phyloP scores from a whole-genome alignment of 2,888 invertebrate genomes.

The Balanococcus diminutus region DNA sequence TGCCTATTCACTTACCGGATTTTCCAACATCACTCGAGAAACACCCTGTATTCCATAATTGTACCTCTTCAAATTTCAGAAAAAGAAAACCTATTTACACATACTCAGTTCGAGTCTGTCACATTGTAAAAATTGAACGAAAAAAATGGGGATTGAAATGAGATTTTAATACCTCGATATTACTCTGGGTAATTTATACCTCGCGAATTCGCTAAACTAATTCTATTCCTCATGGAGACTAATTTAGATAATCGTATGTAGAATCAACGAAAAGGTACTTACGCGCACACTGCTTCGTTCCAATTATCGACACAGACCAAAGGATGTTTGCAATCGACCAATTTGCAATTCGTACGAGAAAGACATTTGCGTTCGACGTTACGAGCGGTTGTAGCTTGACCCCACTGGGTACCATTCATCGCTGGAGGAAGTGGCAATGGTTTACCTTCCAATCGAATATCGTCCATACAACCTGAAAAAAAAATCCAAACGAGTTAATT shows the following conservation, averaged over 20 bases:
- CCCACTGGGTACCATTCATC: constrained; percentile 95
- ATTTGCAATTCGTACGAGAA: constrained; percentile 92
- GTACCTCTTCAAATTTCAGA: too few species aligned
- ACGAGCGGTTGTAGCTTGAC: constrained; percentile 91
- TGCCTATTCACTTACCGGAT: too few species aligned
- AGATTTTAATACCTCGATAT: neutral
- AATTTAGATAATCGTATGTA: neutral
- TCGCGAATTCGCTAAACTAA: neutral
- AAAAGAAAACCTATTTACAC: too few species aligned
- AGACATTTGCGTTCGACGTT: constrained; percentile 91
- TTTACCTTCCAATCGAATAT: constrained; percentile 89
- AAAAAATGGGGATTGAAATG: too few species aligned
- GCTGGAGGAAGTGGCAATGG: constrained; percentile 92
- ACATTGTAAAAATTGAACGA: too few species aligned
- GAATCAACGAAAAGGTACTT: constrained; percentile 65
- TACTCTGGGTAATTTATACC: neutral
- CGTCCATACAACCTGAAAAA: constrained; percentile 76
- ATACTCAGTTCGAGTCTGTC: too few species aligned
- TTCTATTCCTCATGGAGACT: neutral
- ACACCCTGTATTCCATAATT: too few species aligned
- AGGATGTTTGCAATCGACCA: constrained; percentile 90
- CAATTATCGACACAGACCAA: constrained; percentile 96
- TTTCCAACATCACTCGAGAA: too few species aligned
- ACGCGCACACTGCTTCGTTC: constrained; percentile 99
- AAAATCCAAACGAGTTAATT: neutral